A percentile compares a stretch with the other conserved stretches of the same genome.
Evolutionary conservation across 1,140 invertebrate genomes (phyloP).

Genomic region (Cotesia vestalis): DNA sequence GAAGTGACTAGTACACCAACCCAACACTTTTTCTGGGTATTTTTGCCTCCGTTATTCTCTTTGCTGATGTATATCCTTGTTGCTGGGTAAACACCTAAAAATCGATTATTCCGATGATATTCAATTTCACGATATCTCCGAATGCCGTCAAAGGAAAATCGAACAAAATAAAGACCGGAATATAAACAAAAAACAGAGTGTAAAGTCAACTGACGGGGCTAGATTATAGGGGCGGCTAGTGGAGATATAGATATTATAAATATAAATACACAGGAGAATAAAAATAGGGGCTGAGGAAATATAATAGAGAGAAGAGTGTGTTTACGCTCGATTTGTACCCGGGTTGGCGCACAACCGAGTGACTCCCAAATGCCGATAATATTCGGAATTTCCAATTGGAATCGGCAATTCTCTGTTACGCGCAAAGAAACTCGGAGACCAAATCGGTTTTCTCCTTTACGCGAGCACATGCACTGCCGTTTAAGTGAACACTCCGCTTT

Average conservation of each 20-base stretch:
- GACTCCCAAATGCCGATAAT: constrained; percentile 19
- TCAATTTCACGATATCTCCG: constrained; percentile 29
- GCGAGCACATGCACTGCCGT: background rate
- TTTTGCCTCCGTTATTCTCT: background rate
- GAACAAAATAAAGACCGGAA: background rate
- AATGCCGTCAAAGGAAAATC: constrained; percentile 18
- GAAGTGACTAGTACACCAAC: background rate
- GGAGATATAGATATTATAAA: too few relatives aligned
- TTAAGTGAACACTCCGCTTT: constrained; percentile 17
- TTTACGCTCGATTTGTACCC: constrained; percentile 18
- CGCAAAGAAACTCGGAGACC: background rate
- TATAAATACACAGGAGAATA: too few relatives aligned
- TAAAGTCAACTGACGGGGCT: background rate
- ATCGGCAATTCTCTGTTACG: constrained; percentile 16
- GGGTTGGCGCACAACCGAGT: background rate
- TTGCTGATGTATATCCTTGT: constrained; percentile 17
- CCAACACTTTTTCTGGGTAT: too few relatives aligned
- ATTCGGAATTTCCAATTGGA: background rate
- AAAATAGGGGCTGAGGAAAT: background rate
- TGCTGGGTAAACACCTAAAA: constrained; percentile 23
- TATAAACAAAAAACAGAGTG: constrained; percentile 23
- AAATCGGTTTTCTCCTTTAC: background rate
- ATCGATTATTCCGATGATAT: constrained; percentile 28
- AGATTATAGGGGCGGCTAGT: background rate
- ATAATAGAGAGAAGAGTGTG: background rate